phyloP scores from a whole-genome alignment of 1,140 invertebrate genomes.

The Drepana arcuata region DNA sequence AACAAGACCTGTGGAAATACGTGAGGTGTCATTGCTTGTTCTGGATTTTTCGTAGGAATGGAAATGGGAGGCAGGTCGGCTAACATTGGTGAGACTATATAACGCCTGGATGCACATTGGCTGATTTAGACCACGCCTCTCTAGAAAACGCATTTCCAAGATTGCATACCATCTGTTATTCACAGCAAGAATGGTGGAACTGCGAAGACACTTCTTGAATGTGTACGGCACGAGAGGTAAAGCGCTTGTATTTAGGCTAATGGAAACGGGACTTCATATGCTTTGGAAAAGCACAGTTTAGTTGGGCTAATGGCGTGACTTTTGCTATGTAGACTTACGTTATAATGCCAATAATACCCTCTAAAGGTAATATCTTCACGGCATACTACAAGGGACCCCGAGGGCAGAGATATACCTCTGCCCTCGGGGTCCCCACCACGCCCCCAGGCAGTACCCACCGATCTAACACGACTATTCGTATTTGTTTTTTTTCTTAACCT shows the following conservation, averaged over 20 bases:
- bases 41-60: slow-evolving; percentile 18
- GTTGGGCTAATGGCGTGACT: background rate
- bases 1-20: slow-evolving; percentile 37
- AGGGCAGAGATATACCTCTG: too few species aligned
- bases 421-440: too few species aligned
- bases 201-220: slow-evolving; percentile 25
- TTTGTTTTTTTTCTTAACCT: too few species aligned
- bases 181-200: slow-evolving; percentile 35
- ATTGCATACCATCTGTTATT: slow-evolving; percentile 58
- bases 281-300: background rate
- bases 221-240: slow-evolving; percentile 5
- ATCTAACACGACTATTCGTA: too few species aligned
- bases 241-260: slow-evolving; percentile 46
- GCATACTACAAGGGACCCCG: too few species aligned
- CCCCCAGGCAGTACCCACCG: too few species aligned
- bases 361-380: too few species aligned
- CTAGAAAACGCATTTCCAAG: slow-evolving; percentile 65
- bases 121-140: slow-evolving; percentile 56
- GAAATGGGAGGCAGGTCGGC: slow-evolving; percentile 23
- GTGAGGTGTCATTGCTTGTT: slow-evolving; percentile 19
- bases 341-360: too few species aligned
- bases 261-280: slow-evolving; percentile 19
- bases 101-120: slow-evolving; percentile 68
- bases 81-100: slow-evolving; percentile 54
- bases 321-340: background rate